These are phyloP conservation scores for Folsomia manolachei DNA, from an alignment of 2,888 invertebrate species.

Conservation along the genomic window DNA sequence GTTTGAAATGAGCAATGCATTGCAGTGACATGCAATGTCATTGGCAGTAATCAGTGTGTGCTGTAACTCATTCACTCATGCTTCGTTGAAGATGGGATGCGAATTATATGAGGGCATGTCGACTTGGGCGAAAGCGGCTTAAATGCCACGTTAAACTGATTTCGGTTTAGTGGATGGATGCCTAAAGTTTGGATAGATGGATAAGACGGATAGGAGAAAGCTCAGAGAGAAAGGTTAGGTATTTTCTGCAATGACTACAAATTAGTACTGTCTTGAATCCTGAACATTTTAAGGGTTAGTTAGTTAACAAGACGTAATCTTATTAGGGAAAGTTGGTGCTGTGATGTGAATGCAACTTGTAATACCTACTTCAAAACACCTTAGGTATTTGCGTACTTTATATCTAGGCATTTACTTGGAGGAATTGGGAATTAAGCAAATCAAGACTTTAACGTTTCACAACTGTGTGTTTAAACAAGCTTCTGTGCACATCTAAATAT, in stretches of 20 bases:
- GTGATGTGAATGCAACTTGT: neutral
- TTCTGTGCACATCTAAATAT: too few relatives aligned
- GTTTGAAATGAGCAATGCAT: neutral
- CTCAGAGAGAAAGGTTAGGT: neutral
- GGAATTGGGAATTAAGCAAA: too few relatives aligned
- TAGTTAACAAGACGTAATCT: neutral
- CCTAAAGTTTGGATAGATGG: too few relatives aligned
- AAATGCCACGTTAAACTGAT: neutral
- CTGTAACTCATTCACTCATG: neutral
- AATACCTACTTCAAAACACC: too few relatives aligned
- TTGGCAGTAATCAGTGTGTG: neutral
- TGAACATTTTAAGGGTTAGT: neutral
- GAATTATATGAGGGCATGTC: neutral
- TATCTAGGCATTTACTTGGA: too few relatives aligned
- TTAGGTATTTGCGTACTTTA: too few relatives aligned
- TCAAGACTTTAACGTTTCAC: too few relatives aligned
- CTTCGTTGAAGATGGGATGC: neutral
- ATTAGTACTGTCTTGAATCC: slow-evolving; percentile 3
- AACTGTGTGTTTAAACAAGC: too few relatives aligned
- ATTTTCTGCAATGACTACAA: slow-evolving; percentile 10
- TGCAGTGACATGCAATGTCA: neutral
- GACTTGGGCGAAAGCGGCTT: neutral
- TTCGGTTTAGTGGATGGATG: too few relatives aligned
- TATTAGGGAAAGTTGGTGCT: slow-evolving; percentile 4
- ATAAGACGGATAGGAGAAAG: neutral